Evolutionary conservation across 2,888 invertebrate species (phyloP).

Genomic region (Tinea semifulvella): DNA sequence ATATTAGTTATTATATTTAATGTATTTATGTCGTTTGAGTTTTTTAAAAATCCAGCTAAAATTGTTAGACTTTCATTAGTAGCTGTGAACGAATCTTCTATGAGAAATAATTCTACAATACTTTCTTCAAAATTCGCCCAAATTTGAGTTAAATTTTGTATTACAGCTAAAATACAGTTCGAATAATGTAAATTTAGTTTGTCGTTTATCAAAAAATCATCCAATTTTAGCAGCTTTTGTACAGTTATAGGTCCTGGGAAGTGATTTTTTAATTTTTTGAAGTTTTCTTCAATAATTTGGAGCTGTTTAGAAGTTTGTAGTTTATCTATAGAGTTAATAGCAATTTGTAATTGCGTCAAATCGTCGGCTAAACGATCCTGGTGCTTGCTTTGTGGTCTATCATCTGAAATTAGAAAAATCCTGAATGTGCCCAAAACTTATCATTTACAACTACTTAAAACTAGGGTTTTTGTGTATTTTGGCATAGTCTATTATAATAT

Average conservation of each 20-base stretch:
- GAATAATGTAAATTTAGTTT: conserved; percentile 56
- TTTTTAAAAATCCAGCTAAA: conserved; percentile 56
- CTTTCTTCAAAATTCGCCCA: conserved; percentile 66
- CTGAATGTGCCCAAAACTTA: conserved; percentile 59
- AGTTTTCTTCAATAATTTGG: conserved; percentile 24
- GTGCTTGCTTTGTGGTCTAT: conserved; percentile 20
- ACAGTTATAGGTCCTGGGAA: conserved; percentile 71
- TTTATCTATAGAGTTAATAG: conserved; percentile 30
- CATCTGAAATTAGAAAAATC: conserved; percentile 48
- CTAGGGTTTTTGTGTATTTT: background rate
- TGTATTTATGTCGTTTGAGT: conserved; percentile 32
- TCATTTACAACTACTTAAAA: background rate
- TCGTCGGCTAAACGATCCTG: conserved; percentile 25
- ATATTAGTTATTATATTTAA: conserved; percentile 44
- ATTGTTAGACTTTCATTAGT: conserved; percentile 54
- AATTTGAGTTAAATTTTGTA: conserved; percentile 56
- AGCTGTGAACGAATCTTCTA: conserved; percentile 60
- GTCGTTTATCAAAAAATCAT: conserved; percentile 31
- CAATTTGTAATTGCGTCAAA: conserved; percentile 34
- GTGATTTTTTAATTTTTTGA: conserved; percentile 24
- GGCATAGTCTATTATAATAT: background rate
- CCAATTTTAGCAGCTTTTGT: conserved; percentile 69
- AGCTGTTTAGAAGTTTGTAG: conserved; percentile 41
- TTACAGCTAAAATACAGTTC: conserved; percentile 53
- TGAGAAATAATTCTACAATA: conserved; percentile 50